phyloP scores from a whole-genome alignment of 2,888 invertebrate species.

The Noctua janthe region DNA sequence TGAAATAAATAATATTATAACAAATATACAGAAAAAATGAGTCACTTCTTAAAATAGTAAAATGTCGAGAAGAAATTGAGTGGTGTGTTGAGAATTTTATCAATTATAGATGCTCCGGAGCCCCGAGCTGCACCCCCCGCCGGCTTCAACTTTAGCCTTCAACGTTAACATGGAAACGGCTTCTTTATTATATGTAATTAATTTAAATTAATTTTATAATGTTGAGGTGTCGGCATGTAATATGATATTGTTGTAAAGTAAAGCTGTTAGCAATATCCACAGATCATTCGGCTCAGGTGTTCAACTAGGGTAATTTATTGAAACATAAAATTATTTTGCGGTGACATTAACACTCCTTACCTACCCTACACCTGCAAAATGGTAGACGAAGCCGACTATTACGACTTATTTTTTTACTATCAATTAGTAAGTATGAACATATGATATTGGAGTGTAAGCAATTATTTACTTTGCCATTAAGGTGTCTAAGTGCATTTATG shows the following conservation, averaged over 20 bases:
- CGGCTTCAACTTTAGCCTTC: slow-evolving; percentile 68
- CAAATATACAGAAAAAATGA: slow-evolving; percentile 73
- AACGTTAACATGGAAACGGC: slow-evolving; percentile 68
- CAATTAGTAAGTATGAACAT: slow-evolving; percentile 12
- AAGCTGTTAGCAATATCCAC: slow-evolving; percentile 56
- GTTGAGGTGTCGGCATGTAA: slow-evolving; percentile 65
- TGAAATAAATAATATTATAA: slow-evolving; percentile 62
- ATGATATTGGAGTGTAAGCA: slow-evolving; percentile 1
- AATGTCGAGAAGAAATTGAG: slow-evolving; percentile 81
- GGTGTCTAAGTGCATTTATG: background rate
- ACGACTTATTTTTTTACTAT: slow-evolving; percentile 24
- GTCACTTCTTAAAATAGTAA: slow-evolving; percentile 78
- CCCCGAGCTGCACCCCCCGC: slow-evolving; percentile 75
- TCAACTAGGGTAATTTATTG: slow-evolving; percentile 61
- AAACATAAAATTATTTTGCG: slow-evolving; percentile 63
- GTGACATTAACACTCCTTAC: slow-evolving; percentile 58
- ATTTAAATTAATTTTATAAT: slow-evolving; percentile 64
- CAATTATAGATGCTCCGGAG: slow-evolving; percentile 80
- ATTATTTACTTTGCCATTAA: slow-evolving; percentile 12
- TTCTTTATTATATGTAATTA: slow-evolving; percentile 67
- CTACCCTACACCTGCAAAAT: slow-evolving; percentile 64
- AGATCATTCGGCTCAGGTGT: slow-evolving; percentile 61
- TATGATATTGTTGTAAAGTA: slow-evolving; percentile 65
- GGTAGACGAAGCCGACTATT: slow-evolving; percentile 39
- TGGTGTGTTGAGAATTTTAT: slow-evolving; percentile 86